These are phyloP conservation scores for Drymodes brunneopygia DNA, from an alignment of 2,113 vertebrate genomes.

Conservation along the genomic window DNA sequence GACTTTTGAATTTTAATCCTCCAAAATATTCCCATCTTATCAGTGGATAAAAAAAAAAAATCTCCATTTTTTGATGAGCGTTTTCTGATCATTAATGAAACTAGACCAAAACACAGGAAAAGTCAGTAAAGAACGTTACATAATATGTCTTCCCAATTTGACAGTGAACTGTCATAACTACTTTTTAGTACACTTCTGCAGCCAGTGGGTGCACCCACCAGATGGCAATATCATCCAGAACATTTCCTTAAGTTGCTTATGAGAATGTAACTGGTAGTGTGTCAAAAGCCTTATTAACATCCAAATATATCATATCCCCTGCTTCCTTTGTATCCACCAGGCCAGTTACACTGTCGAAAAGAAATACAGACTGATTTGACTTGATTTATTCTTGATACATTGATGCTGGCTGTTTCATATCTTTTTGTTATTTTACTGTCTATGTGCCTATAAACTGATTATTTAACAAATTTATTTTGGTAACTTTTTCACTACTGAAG, in stretches of 20 bases:
- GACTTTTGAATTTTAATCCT: not conserved
- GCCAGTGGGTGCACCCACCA: not conserved
- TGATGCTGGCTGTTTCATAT: not conserved
- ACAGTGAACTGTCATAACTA: not conserved
- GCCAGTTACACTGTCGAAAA: not conserved
- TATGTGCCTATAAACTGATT: not conserved
- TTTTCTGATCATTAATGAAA: conserved; percentile 7
- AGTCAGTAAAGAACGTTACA: not conserved
- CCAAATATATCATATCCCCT: not conserved
- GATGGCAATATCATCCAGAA: conserved; percentile 37
- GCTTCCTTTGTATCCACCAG: not conserved
- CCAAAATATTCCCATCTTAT: not conserved
- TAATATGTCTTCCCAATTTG: not conserved
- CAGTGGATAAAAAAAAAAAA: not conserved
- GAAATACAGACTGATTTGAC: not conserved
- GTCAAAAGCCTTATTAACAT: not conserved
- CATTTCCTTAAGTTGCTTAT: not conserved
- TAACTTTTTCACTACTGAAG: not conserved
- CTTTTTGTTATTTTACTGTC: not conserved
- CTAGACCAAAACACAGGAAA: not conserved
- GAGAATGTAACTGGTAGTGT: not conserved
- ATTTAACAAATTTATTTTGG: not conserved
- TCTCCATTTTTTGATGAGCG: not conserved
- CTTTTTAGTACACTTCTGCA: not conserved
- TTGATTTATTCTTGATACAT: not conserved